Percentiles rank a stretch among this genome's conserved stretches.
These are phyloP conservation scores for Stercorarius parasiticus DNA, from an alignment of 2,113 vertebrate genomes.

Conservation along the genomic window DNA sequence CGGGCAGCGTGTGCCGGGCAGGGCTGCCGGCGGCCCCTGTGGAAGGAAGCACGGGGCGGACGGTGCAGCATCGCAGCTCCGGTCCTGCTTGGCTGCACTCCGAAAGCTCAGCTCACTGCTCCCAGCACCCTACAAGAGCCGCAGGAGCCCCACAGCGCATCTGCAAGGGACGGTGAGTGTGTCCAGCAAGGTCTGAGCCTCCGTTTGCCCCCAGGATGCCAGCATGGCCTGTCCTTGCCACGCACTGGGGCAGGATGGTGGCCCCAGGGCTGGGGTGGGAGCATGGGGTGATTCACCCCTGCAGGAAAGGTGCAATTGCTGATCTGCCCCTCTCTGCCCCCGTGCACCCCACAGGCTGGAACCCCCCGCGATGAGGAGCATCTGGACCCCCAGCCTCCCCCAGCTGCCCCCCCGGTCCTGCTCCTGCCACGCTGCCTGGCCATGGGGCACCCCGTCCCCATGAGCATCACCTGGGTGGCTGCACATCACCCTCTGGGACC, in stretches of 20 bases:
- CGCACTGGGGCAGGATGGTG: background rate
- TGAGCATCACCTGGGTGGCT: background rate
- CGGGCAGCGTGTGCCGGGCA: background rate
- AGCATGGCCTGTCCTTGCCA: background rate
- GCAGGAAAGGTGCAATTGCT: rapidly evolving
- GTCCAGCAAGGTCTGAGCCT: background rate
- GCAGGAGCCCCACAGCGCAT: background rate
- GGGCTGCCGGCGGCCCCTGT: rapidly evolving
- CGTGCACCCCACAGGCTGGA: background rate
- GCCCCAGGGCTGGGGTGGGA: background rate
- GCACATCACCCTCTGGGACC: background rate
- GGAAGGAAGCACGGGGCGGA: background rate
- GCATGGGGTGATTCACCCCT: rapidly evolving
- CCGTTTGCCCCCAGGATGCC: rapidly evolving
- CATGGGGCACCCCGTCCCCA: rapidly evolving
- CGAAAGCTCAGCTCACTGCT: background rate
- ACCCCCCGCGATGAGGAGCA: background rate
- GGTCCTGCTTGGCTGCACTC: background rate
- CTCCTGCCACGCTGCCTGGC: background rate
- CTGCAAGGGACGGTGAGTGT: background rate
- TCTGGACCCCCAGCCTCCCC: background rate
- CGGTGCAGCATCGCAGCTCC: rapidly evolving
- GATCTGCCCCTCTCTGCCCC: background rate
- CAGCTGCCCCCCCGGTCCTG: background rate
- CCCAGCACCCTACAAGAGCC: background rate